Evolutionary conservation across 2,888 invertebrate species (phyloP).

Genomic region (Caenorhabditis panamensis): DNA sequence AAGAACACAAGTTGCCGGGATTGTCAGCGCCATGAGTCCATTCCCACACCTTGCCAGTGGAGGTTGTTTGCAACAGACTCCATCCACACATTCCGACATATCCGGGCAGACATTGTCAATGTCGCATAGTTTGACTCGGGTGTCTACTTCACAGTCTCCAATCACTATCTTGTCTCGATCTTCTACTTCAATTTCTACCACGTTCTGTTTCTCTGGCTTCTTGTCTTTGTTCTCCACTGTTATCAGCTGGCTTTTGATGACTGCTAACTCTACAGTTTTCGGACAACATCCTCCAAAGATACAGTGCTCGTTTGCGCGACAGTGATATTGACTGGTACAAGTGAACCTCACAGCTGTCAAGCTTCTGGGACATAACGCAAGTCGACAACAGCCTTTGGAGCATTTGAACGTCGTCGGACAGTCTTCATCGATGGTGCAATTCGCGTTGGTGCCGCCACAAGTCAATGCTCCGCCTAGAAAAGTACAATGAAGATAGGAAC

Average conservation of each 20-base stretch:
- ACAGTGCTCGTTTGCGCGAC: conserved; percentile 66
- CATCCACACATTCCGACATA: conserved; percentile 70
- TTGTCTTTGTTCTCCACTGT: conserved; percentile 12
- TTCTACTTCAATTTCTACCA: neutral
- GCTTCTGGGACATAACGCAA: conserved; percentile 67
- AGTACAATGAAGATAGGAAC: conserved; percentile 35
- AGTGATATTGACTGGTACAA: conserved; percentile 67
- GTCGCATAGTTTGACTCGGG: conserved; percentile 62
- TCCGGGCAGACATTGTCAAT: conserved; percentile 71
- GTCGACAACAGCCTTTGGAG: conserved; percentile 66
- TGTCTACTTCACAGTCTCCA: conserved; percentile 59
- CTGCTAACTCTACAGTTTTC: conserved; percentile 35
- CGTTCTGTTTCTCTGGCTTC: neutral
- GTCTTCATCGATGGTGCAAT: conserved; percentile 62
- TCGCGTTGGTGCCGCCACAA: conserved; percentile 65
- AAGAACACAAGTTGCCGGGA: conserved; percentile 64
- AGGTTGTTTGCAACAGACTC: conserved; percentile 67
- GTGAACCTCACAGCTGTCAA: conserved; percentile 54
- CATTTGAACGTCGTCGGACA: conserved; percentile 73
- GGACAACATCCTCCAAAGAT: conserved; percentile 72
- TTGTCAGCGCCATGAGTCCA: conserved; percentile 67
- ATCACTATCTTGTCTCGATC: conserved; percentile 1
- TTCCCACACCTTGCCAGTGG: conserved; percentile 59
- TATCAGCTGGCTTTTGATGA: conserved; percentile 14
- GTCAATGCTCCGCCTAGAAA: conserved; percentile 56